Evolutionary conservation across 2,888 invertebrate genomes (phyloP).

Genomic region (Linnaemya tessellans): DNA sequence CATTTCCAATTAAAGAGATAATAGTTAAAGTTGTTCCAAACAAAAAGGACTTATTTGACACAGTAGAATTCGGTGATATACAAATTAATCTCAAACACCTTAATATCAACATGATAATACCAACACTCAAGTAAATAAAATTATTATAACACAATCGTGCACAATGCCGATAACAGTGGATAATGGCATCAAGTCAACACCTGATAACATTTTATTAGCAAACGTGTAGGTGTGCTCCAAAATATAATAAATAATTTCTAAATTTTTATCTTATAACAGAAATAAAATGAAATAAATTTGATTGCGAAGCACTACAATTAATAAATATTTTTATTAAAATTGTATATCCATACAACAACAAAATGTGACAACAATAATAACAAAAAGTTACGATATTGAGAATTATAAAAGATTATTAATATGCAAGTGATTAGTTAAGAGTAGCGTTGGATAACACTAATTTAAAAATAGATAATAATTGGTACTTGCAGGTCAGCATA

Average conservation of each 20-base stretch:
- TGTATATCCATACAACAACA: neutral
- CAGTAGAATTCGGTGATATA: neutral
- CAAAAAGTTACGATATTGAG: neutral
- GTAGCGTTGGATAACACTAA: constrained; percentile 1
- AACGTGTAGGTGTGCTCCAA: constrained; percentile 6
- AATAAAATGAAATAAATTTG: constrained; percentile 14
- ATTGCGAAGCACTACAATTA: neutral
- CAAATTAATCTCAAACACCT: constrained; percentile 3
- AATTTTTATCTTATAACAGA: constrained; percentile 1
- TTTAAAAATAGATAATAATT: neutral
- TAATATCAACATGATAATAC: constrained; percentile 1
- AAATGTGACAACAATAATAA: neutral
- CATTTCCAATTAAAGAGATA: too few species aligned
- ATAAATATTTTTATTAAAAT: constrained; percentile 24
- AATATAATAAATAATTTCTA: constrained; percentile 1
- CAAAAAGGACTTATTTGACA: neutral
- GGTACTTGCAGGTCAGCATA: neutral
- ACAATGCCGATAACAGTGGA: constrained; percentile 25
- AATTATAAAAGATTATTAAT: constrained; percentile 25
- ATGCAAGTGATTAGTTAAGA: neutral
- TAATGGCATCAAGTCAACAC: constrained; percentile 27
- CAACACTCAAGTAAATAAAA: neutral
- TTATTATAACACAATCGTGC: neutral
- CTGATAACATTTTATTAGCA: constrained; percentile 12
- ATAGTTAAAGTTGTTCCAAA: too few species aligned